Percentiles rank a stretch among this genome's conserved stretches.
These are phyloP conservation scores for Tetropium fuscum DNA, from an alignment of 2,888 invertebrate genomes.

Conservation along the genomic window DNA sequence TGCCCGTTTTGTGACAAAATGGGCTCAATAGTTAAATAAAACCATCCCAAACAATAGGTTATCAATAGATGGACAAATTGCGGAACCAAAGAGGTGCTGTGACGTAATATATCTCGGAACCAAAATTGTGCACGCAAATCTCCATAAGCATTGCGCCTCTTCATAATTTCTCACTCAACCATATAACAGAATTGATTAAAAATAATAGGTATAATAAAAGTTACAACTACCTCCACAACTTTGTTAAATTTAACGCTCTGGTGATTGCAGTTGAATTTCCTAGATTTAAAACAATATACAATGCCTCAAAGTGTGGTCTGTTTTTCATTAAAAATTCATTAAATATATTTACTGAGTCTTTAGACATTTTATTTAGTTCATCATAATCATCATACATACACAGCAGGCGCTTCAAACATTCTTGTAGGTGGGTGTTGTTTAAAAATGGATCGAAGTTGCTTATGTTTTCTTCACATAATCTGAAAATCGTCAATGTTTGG, in stretches of 20 bases:
- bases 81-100: too few relatives aligned
- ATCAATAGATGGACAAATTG: too few relatives aligned
- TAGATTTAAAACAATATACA: constrained; percentile 77
- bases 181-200: neutral
- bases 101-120: too few relatives aligned
- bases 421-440: constrained; percentile 77
- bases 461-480: constrained; percentile 68
- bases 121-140: too few relatives aligned
- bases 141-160: too few relatives aligned
- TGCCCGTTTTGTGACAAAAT: too few relatives aligned
- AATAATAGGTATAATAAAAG: constrained; percentile 17
- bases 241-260: constrained; percentile 67
- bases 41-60: too few relatives aligned
- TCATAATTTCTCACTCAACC: too few relatives aligned
- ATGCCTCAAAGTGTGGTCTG: constrained; percentile 72
- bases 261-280: constrained; percentile 70
- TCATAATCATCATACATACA: constrained; percentile 70
- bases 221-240: constrained; percentile 64
- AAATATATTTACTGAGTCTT: constrained; percentile 39
- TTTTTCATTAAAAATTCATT: constrained; percentile 54
- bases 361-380: constrained; percentile 38
- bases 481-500: constrained; percentile 45
- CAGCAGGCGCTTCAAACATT: constrained; percentile 78
- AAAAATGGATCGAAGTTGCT: constrained; percentile 76
- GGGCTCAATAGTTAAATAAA: too few relatives aligned